Evolutionary conservation across 2,888 invertebrate genomes (phyloP), one percentile per base, ranked within the genome.

Genomic region (Acrocyrtus sp.): DNA sequence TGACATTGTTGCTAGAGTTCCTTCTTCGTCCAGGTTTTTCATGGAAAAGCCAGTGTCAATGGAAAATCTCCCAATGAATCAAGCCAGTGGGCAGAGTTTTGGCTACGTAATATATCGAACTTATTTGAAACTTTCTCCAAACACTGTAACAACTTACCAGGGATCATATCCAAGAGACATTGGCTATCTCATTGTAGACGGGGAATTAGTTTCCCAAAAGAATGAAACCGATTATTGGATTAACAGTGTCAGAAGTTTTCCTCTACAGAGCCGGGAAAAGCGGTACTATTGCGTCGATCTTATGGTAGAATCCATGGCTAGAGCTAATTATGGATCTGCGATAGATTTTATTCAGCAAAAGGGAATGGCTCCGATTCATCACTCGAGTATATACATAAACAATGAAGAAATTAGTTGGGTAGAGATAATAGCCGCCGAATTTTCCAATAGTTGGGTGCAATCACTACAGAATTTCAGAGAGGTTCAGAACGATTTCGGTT

Each of bases 91-190:
- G 1, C 89, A 89, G 83, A 85, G 86, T 60, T 87, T 85, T 78
- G 89, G 89, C 1, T 88, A 87, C 79, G 84, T 87, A 21, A 80
- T 88, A 39, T 89, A 89, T 82, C 80, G 86, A 24, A 86, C 85
- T 74, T 76, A 74, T 21, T 69, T 65, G 17, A n/a, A 5, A 1
- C 34, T 74, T 27, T 39, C 58, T 17, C 45, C 62, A 3, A 61
- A 41, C 15, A 24, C 54, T 19, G 34, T 63, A 34, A 51, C 47
- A 10, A 15, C 41, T 34, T 56, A 34, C 6, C 51, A 72, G 41
- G 75, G 58, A n/a, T 75, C 75, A 2, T 75, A 72, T 70, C 75
- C 75, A 26, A 75, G 75, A 19, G 75, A 75, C 39, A 51, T 75
- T 60, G 75, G 61, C 12, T 53, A 61, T 22, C 45, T 75, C 1